Conservation (phyloP, 64 coral and sea anemone genomes). For the Orbicella faveolata region DNA sequence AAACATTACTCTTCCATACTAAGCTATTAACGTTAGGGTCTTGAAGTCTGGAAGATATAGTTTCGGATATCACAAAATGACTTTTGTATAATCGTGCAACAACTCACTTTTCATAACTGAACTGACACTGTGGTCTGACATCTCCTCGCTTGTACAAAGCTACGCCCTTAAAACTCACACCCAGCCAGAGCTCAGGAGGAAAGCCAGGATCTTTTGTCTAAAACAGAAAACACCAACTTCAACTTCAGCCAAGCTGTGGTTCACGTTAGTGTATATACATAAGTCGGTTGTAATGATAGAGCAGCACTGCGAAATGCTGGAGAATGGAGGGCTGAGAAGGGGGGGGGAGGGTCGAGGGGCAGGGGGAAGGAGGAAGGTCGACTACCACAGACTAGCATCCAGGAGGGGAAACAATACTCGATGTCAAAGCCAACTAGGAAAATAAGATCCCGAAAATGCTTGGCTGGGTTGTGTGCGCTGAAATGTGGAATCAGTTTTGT, state of each 20-base stretch:
- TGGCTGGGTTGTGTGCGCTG: too few relatives aligned
- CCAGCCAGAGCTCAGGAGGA: constrained; percentile 81
- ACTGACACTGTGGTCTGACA: constrained; percentile 75
- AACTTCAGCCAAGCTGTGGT: background rate
- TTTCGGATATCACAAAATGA: background rate
- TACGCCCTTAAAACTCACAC: constrained; percentile 92
- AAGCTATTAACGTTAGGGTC: too few relatives aligned
- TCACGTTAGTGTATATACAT: background rate
- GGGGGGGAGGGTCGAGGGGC: too few relatives aligned
- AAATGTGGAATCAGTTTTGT: too few relatives aligned
- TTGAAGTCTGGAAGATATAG: background rate
- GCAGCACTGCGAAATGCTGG: too few relatives aligned
- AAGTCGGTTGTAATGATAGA: background rate
- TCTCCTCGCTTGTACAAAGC: constrained; percentile 94
- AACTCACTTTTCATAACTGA: constrained; percentile 95
- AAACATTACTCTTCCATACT: too few relatives aligned
- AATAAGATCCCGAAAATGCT: too few relatives aligned
- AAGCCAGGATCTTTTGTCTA: constrained; percentile 88
- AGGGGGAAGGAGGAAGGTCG: too few relatives aligned
- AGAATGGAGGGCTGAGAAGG: too few relatives aligned
- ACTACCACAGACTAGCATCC: too few relatives aligned
- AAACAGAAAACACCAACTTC: background rate
- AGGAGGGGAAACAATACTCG: too few relatives aligned
- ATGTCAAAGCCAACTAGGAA: too few relatives aligned
- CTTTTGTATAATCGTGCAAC: background rate